These are phyloP conservation scores for Heteromyza rotundicornis DNA, from an alignment of 2,888 invertebrate genomes.

Conservation along the genomic window DNA sequence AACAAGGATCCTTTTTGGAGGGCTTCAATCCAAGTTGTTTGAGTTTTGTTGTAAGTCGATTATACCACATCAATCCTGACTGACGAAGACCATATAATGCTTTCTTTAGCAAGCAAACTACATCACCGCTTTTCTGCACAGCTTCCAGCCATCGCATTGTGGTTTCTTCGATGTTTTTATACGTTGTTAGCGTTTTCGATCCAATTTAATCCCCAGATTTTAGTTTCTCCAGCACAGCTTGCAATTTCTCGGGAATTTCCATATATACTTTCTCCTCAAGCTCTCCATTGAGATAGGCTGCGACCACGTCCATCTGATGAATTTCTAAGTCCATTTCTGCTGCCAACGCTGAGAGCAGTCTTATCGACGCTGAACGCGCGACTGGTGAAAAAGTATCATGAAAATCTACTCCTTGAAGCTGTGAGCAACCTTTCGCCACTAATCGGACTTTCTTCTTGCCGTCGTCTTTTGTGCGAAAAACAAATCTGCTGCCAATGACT, in stretches of 20 bases:
- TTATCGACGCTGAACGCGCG: constrained; percentile 18
- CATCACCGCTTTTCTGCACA: neutral
- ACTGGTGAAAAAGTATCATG: constrained; percentile 28
- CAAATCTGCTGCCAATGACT: constrained; percentile 25
- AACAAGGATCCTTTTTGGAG: neutral
- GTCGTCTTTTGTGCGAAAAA: constrained; percentile 24
- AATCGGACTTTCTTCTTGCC: constrained; percentile 27
- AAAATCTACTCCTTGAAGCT: constrained; percentile 27
- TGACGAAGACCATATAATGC: neutral
- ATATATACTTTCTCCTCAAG: neutral
- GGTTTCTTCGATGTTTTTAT: neutral
- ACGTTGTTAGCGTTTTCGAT: neutral
- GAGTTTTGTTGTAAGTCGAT: neutral
- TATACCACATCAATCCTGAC: neutral
- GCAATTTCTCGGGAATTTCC: neutral
- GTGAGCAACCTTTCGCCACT: constrained; percentile 31
- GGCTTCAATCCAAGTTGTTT: neutral
- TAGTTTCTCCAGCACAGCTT: neutral
- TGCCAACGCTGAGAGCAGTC: constrained; percentile 22
- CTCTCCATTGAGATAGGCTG: constrained; percentile 23
- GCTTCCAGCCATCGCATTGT: neutral
- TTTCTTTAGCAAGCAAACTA: neutral
- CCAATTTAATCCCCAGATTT: neutral
- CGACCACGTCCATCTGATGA: constrained; percentile 29
- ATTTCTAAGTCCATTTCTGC: constrained; percentile 21